Conservation (phyloP, 2,113 vertebrate species). For the Fregata magnificens region DNA sequence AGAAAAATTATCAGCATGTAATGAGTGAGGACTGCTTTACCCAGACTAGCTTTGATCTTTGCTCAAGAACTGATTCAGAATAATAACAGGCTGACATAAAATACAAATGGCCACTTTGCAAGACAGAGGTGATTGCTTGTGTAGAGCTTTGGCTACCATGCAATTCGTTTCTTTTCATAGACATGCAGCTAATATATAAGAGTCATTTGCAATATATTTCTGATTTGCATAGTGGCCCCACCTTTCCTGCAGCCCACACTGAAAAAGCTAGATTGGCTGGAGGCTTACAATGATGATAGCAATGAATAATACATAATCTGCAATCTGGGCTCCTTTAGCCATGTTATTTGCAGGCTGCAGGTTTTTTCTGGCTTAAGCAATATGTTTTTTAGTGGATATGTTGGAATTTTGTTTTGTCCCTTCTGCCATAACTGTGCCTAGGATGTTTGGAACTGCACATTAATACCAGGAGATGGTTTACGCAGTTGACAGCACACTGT, state of each 20-base stretch:
- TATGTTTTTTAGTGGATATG: conserved; percentile 1
- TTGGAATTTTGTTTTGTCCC: conserved; percentile 23
- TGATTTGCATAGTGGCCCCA: conserved; percentile 41
- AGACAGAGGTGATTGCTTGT: conserved; percentile 42
- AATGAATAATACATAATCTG: conserved; percentile 63
- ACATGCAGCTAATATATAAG: conserved; percentile 24
- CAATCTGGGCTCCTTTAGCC: conserved; percentile 50
- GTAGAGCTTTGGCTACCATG: conserved; percentile 11
- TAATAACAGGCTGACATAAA: conserved; percentile 39
- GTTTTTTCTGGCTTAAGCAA: conserved; percentile 4
- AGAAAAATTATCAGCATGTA: neutral
- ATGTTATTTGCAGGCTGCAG: neutral
- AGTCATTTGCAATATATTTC: conserved; percentile 40
- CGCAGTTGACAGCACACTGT: neutral
- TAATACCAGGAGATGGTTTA: neutral
- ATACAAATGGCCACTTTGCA: conserved; percentile 50
- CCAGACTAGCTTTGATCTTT: conserved; percentile 26
- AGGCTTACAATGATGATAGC: conserved; percentile 7
- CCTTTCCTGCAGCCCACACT: conserved; percentile 27
- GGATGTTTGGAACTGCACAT: neutral
- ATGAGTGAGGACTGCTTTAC: neutral
- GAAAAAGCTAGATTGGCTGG: conserved; percentile 23
- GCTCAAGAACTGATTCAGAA: conserved; percentile 16
- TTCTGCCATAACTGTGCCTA: neutral
- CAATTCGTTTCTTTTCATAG: conserved; percentile 26